Percentiles rank a stretch among this genome's conserved stretches.
Evolutionary conservation across 2,888 invertebrate species (phyloP).

Genomic region (Nomada fabriciana): DNA sequence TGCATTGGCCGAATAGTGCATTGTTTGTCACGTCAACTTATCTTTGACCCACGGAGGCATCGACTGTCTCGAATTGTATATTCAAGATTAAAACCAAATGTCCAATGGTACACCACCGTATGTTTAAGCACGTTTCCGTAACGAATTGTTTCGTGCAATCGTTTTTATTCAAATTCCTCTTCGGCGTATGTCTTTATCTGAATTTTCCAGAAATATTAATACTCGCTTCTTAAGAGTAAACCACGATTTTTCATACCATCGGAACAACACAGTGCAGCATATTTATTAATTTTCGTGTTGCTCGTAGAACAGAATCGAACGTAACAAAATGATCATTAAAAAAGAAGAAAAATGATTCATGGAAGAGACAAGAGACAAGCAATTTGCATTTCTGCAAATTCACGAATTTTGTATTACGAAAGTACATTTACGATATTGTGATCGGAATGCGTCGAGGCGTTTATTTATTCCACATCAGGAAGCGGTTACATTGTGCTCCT

Average conservation of each 20-base stretch:
- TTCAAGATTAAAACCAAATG: neutral
- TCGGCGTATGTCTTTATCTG: too few relatives aligned
- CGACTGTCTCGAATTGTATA: neutral
- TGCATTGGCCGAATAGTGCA: neutral
- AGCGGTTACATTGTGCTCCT: slow-evolving; percentile 36
- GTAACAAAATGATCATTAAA: too few relatives aligned
- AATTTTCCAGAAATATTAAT: too few relatives aligned
- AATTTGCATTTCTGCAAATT: too few relatives aligned
- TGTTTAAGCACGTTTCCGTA: neutral
- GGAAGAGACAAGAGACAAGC: too few relatives aligned
- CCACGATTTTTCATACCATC: neutral
- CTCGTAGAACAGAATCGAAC: too few relatives aligned
- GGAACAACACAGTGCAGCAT: neutral
- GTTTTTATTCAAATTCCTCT: too few relatives aligned
- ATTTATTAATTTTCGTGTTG: too few relatives aligned
- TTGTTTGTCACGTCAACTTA: slow-evolving; percentile 2
- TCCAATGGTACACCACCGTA: too few relatives aligned
- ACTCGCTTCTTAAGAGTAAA: too few relatives aligned
- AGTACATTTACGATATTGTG: slow-evolving; percentile 35
- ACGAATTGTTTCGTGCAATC: neutral
- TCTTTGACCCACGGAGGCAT: neutral
- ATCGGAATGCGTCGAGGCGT: slow-evolving; percentile 49
- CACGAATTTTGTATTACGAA: neutral
- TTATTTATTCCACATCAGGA: slow-evolving; percentile 39
- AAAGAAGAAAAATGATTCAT: too few relatives aligned